Conservation (phyloP, 1,140 invertebrate genomes). For the Microplitis mediator region DNA sequence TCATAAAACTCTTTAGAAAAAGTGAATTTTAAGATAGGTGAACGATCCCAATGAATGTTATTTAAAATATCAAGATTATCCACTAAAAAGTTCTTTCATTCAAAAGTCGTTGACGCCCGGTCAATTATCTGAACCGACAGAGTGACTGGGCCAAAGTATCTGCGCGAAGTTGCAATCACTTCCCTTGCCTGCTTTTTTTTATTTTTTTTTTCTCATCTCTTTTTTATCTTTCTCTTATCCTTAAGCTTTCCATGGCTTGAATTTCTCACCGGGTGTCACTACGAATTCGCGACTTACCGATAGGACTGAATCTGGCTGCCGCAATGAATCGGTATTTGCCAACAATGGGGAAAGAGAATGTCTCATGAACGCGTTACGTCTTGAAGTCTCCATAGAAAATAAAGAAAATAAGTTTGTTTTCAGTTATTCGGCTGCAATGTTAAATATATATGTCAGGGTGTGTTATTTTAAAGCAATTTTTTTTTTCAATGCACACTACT, state of each 20-base stretch:
- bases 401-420: constrained; percentile 11
- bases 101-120: background rate
- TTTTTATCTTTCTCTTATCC: background rate
- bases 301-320: constrained; percentile 18
- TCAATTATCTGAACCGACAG: constrained; percentile 3
- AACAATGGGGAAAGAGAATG: background rate
- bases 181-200: background rate
- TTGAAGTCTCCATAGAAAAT: background rate
- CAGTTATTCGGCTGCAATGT: constrained; percentile 22
- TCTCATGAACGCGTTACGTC: background rate
- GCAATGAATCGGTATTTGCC: constrained; percentile 22
- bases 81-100: background rate
- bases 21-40: background rate
- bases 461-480: no score
- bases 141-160: background rate
- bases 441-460: background rate
- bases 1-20: background rate
- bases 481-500: background rate
- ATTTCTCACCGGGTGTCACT: constrained; percentile 18
- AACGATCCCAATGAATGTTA: background rate
- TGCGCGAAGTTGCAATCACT: constrained; percentile 5
- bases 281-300: constrained; percentile 26
- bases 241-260: constrained; percentile 19
- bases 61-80: background rate
- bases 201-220: background rate